Percentiles rank a stretch among this genome's conserved stretches.
Evolutionary conservation across 2,113 vertebrate genomes (phyloP).

Genomic region (Tylochromis polylepis): DNA sequence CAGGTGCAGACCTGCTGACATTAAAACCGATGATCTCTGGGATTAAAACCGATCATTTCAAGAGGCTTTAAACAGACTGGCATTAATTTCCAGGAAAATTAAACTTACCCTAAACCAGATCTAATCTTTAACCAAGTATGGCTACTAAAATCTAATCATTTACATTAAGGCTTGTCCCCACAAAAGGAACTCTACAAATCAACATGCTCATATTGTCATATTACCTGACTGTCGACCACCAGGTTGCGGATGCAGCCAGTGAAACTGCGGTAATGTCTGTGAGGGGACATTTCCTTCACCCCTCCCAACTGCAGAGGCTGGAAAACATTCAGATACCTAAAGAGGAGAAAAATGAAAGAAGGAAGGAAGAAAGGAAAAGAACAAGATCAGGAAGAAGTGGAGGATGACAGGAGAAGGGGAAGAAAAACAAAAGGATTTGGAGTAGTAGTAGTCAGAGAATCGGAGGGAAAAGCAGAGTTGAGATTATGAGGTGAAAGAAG

Average conservation of each 20-base stretch:
- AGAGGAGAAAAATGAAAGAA: neutral
- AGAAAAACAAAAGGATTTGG: neutral
- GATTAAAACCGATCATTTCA: neutral
- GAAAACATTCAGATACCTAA: slow-evolving; percentile 76
- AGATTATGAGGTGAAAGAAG: neutral
- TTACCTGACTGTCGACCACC: slow-evolving; percentile 82
- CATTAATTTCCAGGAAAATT: neutral
- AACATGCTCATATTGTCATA: neutral
- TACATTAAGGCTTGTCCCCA: neutral
- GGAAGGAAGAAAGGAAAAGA: neutral
- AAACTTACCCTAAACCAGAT: neutral
- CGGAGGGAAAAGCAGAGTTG: neutral
- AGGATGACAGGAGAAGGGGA: neutral
- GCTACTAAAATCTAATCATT: neutral
- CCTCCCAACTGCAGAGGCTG: slow-evolving; percentile 87
- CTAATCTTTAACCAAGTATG: neutral
- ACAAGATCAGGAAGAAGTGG: neutral
- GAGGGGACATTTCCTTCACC: slow-evolving; percentile 71
- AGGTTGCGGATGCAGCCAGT: slow-evolving; percentile 83
- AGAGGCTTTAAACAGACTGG: neutral
- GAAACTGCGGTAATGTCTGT: slow-evolving; percentile 72
- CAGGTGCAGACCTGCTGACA: neutral
- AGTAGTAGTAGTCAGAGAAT: neutral
- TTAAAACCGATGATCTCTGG: neutral
- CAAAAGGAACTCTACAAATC: neutral